phyloP scores from a whole-genome alignment of 2,797 vertebrate genomes.

The Crocidura indochinensis region DNA sequence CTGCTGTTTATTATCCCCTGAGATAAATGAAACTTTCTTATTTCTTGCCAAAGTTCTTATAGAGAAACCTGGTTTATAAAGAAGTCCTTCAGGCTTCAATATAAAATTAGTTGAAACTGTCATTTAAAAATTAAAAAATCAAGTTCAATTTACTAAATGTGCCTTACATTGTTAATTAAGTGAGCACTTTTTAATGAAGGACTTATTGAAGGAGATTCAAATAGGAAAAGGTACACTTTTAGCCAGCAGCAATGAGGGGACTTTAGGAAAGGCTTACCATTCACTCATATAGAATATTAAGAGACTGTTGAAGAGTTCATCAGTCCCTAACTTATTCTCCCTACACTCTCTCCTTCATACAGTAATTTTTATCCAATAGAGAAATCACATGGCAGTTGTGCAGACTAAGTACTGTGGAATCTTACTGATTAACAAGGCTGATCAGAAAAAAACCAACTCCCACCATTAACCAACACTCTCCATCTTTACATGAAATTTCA shows the following conservation, averaged over 20 bases:
- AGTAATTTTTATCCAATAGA: background rate
- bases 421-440: background rate
- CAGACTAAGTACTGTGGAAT: background rate
- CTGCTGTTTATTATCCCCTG: conserved; percentile 81
- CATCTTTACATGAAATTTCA: background rate
- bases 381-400: too few species aligned
- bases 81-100: conserved; percentile 59
- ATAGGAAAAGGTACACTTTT: background rate
- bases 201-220: conserved; percentile 24
- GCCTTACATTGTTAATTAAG: conserved; percentile 64
- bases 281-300: background rate
- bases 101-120: conserved; percentile 60
- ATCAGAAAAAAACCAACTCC: background rate
- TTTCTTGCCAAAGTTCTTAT: conserved; percentile 80
- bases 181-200: conserved; percentile 33
- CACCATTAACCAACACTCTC: background rate
- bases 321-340: background rate
- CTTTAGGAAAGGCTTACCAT: background rate
- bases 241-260: background rate
- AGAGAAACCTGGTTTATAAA: conserved; percentile 71
- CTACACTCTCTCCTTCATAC: background rate
- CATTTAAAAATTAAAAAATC: conserved; percentile 68
- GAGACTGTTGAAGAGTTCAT: background rate
- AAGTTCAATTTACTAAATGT: conserved; percentile 66
- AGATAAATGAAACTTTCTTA: conserved; percentile 82